A percentile compares a stretch with the other conserved stretches of the same genome.
Conservation (phyloP, 2,888 invertebrate species). For the Caenorhabditis afra region DNA sequence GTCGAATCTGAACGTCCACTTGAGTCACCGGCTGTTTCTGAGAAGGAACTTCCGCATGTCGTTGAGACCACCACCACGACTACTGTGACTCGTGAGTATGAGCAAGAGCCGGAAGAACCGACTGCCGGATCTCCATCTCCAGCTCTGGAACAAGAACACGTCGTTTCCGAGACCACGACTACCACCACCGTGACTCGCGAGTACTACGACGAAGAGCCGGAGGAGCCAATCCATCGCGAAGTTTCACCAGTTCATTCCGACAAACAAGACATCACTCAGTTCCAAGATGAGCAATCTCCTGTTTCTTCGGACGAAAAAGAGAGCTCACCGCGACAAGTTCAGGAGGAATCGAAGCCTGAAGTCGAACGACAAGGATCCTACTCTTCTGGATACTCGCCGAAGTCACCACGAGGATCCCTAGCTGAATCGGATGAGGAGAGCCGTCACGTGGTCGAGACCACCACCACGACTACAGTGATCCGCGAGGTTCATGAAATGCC, state of each 20-base stretch:
- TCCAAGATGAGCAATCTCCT: conserved; percentile 42
- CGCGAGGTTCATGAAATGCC: conserved; percentile 5
- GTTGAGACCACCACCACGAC: conserved; percentile 24
- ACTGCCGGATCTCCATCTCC: background rate
- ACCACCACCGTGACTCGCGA: conserved; percentile 9
- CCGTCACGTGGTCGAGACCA: conserved; percentile 19
- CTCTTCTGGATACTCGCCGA: conserved; percentile 38
- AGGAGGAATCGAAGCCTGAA: background rate
- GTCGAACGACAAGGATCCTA: conserved; percentile 38
- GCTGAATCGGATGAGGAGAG: conserved; percentile 17
- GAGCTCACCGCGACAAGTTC: background rate
- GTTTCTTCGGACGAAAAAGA: conserved; percentile 15
- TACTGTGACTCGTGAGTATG: conserved; percentile 6
- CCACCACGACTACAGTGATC: conserved; percentile 21
- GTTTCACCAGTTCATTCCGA: conserved; percentile 33
- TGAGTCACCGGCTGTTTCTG: background rate
- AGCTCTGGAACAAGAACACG: background rate
- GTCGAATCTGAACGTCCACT: background rate
- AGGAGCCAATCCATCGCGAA: background rate
- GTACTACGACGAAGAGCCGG: conserved; percentile 8
- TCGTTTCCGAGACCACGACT: background rate
- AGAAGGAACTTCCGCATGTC: conserved; percentile 10
- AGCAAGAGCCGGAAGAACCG: conserved; percentile 8
- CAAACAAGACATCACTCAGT: conserved; percentile 24
- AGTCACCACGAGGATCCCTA: conserved; percentile 29